Percentiles rank a stretch among this genome's conserved stretches.
phyloP scores from a whole-genome alignment of 1,140 invertebrate species.

The Trachelipus rathkii region DNA sequence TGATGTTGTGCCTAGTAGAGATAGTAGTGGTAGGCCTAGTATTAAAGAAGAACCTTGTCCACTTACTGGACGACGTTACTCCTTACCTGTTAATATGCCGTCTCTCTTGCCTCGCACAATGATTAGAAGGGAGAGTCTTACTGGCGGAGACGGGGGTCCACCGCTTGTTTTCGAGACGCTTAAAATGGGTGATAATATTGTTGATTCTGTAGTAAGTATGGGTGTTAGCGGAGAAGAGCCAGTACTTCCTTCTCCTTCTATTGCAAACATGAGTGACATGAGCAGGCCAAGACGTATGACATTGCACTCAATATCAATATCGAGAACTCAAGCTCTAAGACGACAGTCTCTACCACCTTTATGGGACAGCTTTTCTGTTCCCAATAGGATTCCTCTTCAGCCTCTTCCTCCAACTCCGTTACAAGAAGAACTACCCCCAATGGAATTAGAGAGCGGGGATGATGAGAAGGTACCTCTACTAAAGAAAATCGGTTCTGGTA shows the following conservation, averaged over 20 bases:
- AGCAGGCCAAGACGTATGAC: slow-evolving; percentile 21
- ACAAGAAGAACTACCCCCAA: slow-evolving; percentile 29
- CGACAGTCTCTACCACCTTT: slow-evolving; percentile 36
- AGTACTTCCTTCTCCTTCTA: slow-evolving; percentile 32
- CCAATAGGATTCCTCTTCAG: slow-evolving; percentile 20
- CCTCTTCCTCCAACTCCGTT: slow-evolving; percentile 39
- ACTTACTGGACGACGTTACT: slow-evolving; percentile 55
- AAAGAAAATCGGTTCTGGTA: slow-evolving; percentile 16
- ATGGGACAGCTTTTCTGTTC: slow-evolving; percentile 21
- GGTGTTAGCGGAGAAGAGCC: slow-evolving; percentile 28
- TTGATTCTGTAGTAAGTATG: slow-evolving; percentile 19
- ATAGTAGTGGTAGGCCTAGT: slow-evolving; percentile 48
- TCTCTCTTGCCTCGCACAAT: slow-evolving; percentile 49
- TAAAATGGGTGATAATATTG: slow-evolving; percentile 29
- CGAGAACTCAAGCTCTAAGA: slow-evolving; percentile 4
- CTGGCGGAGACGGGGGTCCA: slow-evolving; percentile 43
- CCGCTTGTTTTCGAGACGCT: slow-evolving; percentile 44
- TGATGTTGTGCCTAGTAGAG: slow-evolving; percentile 26
- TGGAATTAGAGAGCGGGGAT: slow-evolving; percentile 21
- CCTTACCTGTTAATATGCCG: slow-evolving; percentile 56
- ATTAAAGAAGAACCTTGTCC: slow-evolving; percentile 50
- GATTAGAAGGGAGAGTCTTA: slow-evolving; percentile 58
- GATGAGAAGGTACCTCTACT: slow-evolving; percentile 21
- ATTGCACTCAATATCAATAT: not conserved
- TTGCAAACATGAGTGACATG: slow-evolving; percentile 35